Base-by-base conservation (phyloP, 2,113 vertebrate genomes). In the Poicephalus gulielmi region DNA sequence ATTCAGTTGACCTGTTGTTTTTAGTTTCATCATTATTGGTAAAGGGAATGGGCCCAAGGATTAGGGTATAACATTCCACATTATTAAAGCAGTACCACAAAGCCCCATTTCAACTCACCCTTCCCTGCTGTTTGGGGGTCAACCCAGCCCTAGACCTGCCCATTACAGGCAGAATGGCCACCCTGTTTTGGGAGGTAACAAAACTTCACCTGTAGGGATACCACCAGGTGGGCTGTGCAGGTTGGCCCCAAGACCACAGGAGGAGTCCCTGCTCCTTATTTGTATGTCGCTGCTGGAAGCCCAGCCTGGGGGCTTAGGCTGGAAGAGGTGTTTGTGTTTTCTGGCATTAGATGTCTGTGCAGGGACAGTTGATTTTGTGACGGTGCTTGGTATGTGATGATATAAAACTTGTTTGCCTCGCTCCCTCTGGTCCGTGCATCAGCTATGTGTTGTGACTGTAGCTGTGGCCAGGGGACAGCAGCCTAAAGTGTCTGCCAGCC, bases 391-490 rank as follows among this genome's bases (percentile, higher is more conserved):
- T 69, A 23, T 3, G 10, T 27, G 22, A 52, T 52, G 41, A 44
- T 77, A 47, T 35, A 22, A 82, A 83, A 74, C 11, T 10, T 92
- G 0, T 50, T 66, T 74, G 49, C 20, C 31, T 10, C 0, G 3
- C 33, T 55, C 17, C 14, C 7, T 53, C 46, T 55, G 22, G 67
- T 60, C 31, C 8, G 12, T 33, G 7, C 2, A 8, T 46, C 30
- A 53, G 44, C 53, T 0, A 0, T 33, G 33, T 67, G 16, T 30
- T 90, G 70, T 49, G 60, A 20, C 8, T 0, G 2, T 9, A n/a
- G 43, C 43, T 28, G 37, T 64, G 53, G 31, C 37, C 43, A 55
- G 33, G 59, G 44, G 28, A 30, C 30, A 49, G 37, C 44, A 59
- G 35, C 37, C 43, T 16, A 24, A 50, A 60, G 66, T 88, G 59